These are phyloP conservation scores for Euwallacea fornicatus DNA, from an alignment of 1,140 invertebrate species.

Conservation along the genomic window DNA sequence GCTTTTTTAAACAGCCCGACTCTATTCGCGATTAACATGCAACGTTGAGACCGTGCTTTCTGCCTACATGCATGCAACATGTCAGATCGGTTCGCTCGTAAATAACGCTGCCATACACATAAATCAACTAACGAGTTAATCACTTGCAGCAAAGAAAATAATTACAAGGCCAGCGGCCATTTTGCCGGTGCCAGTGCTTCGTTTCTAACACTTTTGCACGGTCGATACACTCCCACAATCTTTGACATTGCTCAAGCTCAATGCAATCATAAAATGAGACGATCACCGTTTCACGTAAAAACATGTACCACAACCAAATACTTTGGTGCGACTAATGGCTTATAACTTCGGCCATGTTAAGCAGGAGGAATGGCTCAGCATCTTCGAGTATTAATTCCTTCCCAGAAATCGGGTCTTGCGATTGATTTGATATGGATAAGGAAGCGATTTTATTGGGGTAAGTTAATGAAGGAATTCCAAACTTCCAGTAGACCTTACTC, in stretches of 20 bases:
- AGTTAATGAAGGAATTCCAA: no score
- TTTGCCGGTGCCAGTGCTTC: constrained; percentile 37
- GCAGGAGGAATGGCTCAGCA: no score
- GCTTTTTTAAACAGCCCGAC: constrained; percentile 28
- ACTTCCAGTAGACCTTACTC: no score
- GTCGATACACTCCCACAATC: constrained; percentile 27
- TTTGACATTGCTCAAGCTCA: constrained; percentile 1
- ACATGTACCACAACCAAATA: no score
- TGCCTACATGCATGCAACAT: constrained; percentile 53
- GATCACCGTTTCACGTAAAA: no score
- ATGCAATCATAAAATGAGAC: background rate
- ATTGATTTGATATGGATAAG: no score
- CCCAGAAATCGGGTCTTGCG: no score
- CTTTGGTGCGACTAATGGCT: no score
- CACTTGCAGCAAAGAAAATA: constrained; percentile 52
- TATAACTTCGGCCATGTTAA: no score
- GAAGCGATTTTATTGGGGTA: no score
- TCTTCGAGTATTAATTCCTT: no score
- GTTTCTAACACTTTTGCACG: constrained; percentile 32
- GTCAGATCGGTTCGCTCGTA: constrained; percentile 49
- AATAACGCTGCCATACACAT: constrained; percentile 49
- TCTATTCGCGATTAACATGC: constrained; percentile 52
- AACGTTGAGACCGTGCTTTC: constrained; percentile 50
- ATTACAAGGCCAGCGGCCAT: constrained; percentile 52
- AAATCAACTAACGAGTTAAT: constrained; percentile 54